These are phyloP conservation scores for Phyllopteryx taeniolatus DNA, from an alignment of 2,113 vertebrate species.

Conservation along the genomic window DNA sequence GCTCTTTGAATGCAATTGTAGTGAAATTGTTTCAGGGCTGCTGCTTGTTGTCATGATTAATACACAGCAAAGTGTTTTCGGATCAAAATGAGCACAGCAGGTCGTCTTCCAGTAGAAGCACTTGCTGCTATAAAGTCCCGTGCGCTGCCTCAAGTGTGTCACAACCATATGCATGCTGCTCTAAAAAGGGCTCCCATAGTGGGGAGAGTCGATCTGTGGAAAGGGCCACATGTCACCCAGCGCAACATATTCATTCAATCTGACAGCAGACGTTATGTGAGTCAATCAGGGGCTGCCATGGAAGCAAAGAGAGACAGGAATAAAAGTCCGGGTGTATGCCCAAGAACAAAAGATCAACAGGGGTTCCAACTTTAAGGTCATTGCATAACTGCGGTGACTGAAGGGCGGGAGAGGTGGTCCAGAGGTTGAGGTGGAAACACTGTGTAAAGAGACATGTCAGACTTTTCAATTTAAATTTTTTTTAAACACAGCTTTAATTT, in stretches of 20 bases:
- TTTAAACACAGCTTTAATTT: not conserved
- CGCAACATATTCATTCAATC: slow-evolving; percentile 58
- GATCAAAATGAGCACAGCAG: slow-evolving; percentile 1
- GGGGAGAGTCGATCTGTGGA: slow-evolving; percentile 32
- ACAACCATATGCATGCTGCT: slow-evolving; percentile 18
- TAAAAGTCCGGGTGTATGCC: slow-evolving; percentile 53
- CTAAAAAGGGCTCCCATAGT: slow-evolving; percentile 27
- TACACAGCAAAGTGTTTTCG: not conserved
- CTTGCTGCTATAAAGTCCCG: not conserved
- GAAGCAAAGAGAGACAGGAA: slow-evolving; percentile 36
- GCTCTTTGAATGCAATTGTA: not conserved
- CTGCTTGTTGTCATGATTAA: not conserved
- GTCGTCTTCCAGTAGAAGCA: not conserved
- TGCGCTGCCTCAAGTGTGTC: slow-evolving; percentile 6
- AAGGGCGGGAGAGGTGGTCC: slow-evolving; percentile 31
- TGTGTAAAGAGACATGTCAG: not conserved
- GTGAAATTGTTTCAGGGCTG: not conserved
- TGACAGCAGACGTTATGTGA: slow-evolving; percentile 59
- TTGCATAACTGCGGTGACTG: slow-evolving; percentile 52
- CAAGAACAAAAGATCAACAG: slow-evolving; percentile 61
- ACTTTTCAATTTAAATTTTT: not conserved
- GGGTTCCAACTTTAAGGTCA: slow-evolving; percentile 66
- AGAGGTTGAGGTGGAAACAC: slow-evolving; percentile 17
- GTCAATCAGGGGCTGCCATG: slow-evolving; percentile 48
- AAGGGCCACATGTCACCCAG: slow-evolving; percentile 40